Percentiles rank a stretch among this genome's conserved stretches.
These are phyloP conservation scores for Lepus oiostolus DNA, from an alignment of 2,797 vertebrate species.

Conservation along the genomic window DNA sequence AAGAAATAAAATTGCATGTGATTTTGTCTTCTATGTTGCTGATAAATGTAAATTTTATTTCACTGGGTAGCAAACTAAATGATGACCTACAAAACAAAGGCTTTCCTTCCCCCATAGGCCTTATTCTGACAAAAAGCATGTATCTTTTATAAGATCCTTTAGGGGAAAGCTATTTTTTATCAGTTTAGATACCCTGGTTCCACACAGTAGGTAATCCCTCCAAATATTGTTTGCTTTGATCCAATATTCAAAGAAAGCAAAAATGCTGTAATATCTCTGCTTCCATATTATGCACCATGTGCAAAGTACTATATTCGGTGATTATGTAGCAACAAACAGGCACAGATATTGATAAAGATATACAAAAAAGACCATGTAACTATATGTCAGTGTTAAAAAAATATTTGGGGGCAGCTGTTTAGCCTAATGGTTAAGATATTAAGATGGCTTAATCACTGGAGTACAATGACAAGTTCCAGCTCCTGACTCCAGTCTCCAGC, in stretches of 20 bases:
- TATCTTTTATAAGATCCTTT: not conserved
- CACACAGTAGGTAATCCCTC: not conserved
- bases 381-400: no score
- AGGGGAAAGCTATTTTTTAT: not conserved
- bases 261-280: not conserved
- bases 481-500: no score
- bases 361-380: not conserved
- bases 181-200: slow-evolving; percentile 28
- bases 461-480: no score
- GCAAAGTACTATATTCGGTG: slow-evolving; percentile 43
- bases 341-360: slow-evolving; percentile 8
- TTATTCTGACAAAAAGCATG: slow-evolving; percentile 15
- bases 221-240: slow-evolving; percentile 44
- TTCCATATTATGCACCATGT: slow-evolving; percentile 11
- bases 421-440: no score
- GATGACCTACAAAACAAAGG: not conserved
- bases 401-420: no score
- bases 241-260: slow-evolving; percentile 35
- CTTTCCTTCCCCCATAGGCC: not conserved
- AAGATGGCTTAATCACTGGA: no score
- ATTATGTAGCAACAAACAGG: not conserved
- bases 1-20: slow-evolving; percentile 28
- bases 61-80: not conserved
- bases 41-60: slow-evolving; percentile 45
- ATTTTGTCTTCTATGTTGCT: not conserved